These are phyloP conservation scores for Seison nebaliae DNA, from an alignment of 1,140 invertebrate genomes.

Conservation along the genomic window DNA sequence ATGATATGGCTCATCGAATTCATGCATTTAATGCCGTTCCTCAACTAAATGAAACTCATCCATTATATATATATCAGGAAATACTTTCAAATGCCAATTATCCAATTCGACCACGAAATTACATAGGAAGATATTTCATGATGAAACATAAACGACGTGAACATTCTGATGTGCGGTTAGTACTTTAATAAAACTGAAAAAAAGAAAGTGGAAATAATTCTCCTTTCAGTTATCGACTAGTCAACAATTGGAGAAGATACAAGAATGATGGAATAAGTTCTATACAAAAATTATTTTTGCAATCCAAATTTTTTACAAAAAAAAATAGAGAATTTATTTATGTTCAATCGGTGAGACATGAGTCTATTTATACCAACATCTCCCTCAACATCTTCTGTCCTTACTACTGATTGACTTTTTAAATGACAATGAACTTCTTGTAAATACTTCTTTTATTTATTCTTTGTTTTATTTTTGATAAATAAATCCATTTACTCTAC, in stretches of 20 bases:
- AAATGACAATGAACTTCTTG: no score
- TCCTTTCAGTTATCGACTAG: constrained; percentile 3
- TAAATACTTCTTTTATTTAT: no score
- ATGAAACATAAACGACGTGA: constrained; percentile 21
- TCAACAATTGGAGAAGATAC: constrained; percentile 16
- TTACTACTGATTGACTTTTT: no score
- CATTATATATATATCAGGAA: constrained; percentile 1
- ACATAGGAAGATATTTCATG: constrained; percentile 27
- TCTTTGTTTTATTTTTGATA: no score
- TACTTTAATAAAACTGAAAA: neutral
- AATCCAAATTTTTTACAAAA: no score
- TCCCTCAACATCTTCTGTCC: no score
- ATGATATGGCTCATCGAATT: constrained; percentile 11
- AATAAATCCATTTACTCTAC: no score
- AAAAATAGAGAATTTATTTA: no score
- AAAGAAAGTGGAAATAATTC: neutral
- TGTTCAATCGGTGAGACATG: no score
- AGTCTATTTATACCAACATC: no score
- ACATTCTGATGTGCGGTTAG: constrained; percentile 20
- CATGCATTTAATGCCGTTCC: constrained; percentile 6
- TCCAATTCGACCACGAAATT: constrained; percentile 20
- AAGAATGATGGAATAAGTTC: constrained; percentile 25
- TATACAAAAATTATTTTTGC: no score
- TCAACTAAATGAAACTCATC: neutral
- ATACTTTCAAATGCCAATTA: constrained; percentile 6